These are phyloP conservation scores for Calosoma granatense DNA, from an alignment of 1,140 invertebrate species.

Conservation along the genomic window DNA sequence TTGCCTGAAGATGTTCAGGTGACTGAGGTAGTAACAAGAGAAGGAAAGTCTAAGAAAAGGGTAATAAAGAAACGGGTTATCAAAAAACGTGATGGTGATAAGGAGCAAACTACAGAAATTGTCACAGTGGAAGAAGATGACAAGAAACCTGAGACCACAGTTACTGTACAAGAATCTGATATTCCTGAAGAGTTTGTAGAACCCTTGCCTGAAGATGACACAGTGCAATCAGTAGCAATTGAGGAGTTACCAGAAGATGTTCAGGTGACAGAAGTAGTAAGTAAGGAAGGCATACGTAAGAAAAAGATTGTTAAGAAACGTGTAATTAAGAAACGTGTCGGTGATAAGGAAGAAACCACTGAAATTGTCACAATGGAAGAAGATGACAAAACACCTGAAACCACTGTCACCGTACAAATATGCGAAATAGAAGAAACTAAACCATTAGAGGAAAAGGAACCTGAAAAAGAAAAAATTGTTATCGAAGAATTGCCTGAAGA, in stretches of 20 bases:
- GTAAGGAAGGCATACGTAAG: conserved; percentile 24
- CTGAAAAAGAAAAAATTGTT: conserved; percentile 21
- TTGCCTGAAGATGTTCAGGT: conserved; percentile 25
- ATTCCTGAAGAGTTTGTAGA: conserved; percentile 15
- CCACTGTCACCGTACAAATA: conserved; percentile 19
- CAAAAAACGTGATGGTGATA: conserved; percentile 28
- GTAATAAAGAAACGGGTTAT: conserved; percentile 32
- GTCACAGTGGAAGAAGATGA: conserved; percentile 35
- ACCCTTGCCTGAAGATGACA: neutral
- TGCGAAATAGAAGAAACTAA: conserved; percentile 17
- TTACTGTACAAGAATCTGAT: conserved; percentile 22
- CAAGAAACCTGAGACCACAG: conserved; percentile 31
- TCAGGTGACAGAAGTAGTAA: conserved; percentile 24
- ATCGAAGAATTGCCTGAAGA: conserved; percentile 36
- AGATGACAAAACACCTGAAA: conserved; percentile 24
- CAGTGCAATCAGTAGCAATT: conserved; percentile 12
- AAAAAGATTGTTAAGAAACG: conserved; percentile 34
- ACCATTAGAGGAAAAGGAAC: conserved; percentile 23
- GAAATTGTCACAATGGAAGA: conserved; percentile 25
- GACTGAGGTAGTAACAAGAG: conserved; percentile 16
- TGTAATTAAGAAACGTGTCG: conserved; percentile 24
- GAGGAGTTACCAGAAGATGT: conserved; percentile 34
- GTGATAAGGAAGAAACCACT: conserved; percentile 20
- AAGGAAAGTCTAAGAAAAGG: conserved; percentile 23
- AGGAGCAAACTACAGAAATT: conserved; percentile 32